Conservation (phyloP, 2,888 invertebrate genomes). For the Noctuana brunneofusca region DNA sequence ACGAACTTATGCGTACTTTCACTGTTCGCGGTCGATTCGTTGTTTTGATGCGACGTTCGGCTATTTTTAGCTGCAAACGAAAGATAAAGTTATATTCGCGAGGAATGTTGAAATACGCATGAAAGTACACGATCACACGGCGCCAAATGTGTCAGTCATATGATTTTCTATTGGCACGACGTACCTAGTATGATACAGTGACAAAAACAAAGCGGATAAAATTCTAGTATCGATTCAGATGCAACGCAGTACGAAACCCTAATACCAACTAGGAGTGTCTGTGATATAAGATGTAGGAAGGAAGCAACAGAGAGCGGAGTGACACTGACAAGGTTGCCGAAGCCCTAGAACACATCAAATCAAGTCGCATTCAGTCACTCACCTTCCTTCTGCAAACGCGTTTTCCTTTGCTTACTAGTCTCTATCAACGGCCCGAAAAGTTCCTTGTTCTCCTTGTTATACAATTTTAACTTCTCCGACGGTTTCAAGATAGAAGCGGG, state of each 20-base stretch:
- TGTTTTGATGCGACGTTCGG: constrained; percentile 67
- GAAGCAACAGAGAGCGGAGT: constrained; percentile 35
- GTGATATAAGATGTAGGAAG: constrained; percentile 30
- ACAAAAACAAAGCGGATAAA: constrained; percentile 15
- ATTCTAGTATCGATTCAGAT: not conserved
- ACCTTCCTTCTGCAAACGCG: constrained; percentile 66
- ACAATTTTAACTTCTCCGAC: constrained; percentile 70
- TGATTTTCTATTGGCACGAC: constrained; percentile 50
- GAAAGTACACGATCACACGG: constrained; percentile 46
- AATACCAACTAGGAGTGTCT: not conserved
- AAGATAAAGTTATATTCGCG: constrained; percentile 54
- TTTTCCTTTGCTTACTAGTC: constrained; percentile 69
- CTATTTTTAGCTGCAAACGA: constrained; percentile 75
- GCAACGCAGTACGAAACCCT: constrained; percentile 7
- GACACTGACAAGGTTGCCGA: constrained; percentile 55
- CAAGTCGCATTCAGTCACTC: constrained; percentile 44
- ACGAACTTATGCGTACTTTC: constrained; percentile 58
- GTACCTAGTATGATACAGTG: not conserved
- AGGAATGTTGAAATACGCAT: constrained; percentile 25
- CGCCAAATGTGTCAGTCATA: constrained; percentile 70
- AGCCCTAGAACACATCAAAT: constrained; percentile 41
- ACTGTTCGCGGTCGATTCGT: constrained; percentile 47
- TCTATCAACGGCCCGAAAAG: constrained; percentile 78
- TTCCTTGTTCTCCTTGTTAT: constrained; percentile 76
- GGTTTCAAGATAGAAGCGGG: constrained; percentile 72